Evolutionary conservation across 2,113 vertebrate genomes (phyloP).

Genomic region (Toxotes jaculatrix): DNA sequence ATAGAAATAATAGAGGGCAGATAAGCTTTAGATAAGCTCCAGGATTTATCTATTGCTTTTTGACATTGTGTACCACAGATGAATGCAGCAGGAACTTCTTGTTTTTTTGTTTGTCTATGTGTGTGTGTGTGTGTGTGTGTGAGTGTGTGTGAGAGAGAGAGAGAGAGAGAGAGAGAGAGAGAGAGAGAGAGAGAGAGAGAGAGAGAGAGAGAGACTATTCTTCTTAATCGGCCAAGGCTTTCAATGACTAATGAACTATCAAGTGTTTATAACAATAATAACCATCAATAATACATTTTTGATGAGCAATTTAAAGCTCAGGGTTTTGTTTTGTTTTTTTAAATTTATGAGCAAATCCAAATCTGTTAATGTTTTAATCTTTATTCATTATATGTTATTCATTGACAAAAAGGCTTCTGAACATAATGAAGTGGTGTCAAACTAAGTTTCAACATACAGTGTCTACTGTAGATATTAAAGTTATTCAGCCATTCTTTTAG

Average conservation of each 20-base stretch:
- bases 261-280: conserved; percentile 8
- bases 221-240: not conserved
- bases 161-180: too few relatives aligned
- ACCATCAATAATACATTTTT: not conserved
- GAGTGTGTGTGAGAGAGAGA: too few relatives aligned
- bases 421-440: too few relatives aligned
- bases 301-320: conserved; percentile 10
- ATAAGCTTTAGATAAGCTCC: not conserved
- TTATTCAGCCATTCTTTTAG: too few relatives aligned
- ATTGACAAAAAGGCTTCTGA: not conserved
- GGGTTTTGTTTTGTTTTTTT: not conserved
- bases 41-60: not conserved
- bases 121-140: not conserved
- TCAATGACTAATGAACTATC: conserved; percentile 16
- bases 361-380: not conserved
- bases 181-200: too few relatives aligned
- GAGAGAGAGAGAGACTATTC: not conserved
- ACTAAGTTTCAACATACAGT: not conserved
- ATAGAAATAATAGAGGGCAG: conserved; percentile 24
- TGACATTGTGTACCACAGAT: not conserved
- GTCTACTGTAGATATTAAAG: too few relatives aligned
- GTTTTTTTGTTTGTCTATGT: not conserved
- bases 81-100: not conserved
- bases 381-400: not conserved
- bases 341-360: not conserved